Evolutionary conservation across 2,888 invertebrate genomes (phyloP).

Genomic region (Dusona sp.): DNA sequence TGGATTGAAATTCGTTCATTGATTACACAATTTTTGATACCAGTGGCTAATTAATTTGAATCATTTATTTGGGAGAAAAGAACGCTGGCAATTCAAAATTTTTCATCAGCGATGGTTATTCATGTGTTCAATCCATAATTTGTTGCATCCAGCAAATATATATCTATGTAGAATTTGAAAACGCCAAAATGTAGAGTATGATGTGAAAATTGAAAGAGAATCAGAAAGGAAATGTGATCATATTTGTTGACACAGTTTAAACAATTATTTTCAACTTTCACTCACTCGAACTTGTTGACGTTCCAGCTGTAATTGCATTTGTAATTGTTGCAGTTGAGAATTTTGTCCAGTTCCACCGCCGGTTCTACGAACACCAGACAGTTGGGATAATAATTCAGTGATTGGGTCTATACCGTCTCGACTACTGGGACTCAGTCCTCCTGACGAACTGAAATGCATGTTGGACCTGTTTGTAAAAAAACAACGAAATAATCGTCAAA

Average conservation of each 20-base stretch:
- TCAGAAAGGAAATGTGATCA: background rate
- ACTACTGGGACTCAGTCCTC: constrained; percentile 94
- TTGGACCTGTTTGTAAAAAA: constrained; percentile 87
- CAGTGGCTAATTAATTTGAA: no score
- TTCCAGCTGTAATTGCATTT: constrained; percentile 97
- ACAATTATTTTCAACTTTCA: constrained; percentile 41
- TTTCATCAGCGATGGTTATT: background rate
- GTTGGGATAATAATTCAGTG: constrained; percentile 97
- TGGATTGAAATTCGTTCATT: no score
- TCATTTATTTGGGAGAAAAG: background rate
- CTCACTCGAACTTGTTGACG: constrained; percentile 92
- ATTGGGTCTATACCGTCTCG: constrained; percentile 98
- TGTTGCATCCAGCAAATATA: background rate
- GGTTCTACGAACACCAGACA: constrained; percentile 95
- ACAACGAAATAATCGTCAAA: background rate
- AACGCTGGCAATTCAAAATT: background rate
- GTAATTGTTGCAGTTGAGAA: constrained; percentile 95
- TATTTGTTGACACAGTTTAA: background rate
- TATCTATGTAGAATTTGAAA: no score
- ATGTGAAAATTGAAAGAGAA: background rate
- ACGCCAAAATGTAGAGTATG: background rate
- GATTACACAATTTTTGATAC: no score
- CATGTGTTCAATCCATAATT: background rate
- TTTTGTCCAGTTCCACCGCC: constrained; percentile 86
- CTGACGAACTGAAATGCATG: constrained; percentile 97